phyloP scores from a whole-genome alignment of 2,888 invertebrate genomes.

The Philereme transversata region DNA sequence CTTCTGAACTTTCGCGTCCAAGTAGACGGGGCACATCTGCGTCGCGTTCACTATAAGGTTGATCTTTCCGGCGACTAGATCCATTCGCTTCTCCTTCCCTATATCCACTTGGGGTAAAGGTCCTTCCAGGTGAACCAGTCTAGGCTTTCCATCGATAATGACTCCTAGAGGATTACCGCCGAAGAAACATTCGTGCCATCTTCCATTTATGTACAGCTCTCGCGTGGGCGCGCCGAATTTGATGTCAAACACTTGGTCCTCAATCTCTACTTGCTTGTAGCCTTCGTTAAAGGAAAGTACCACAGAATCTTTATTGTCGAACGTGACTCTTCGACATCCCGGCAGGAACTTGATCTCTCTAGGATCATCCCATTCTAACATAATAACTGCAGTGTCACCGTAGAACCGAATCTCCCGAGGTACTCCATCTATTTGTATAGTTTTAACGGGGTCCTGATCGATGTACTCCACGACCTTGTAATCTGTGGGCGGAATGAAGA shows the following conservation, averaged over 20 bases:
- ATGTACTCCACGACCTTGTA: constrained; percentile 71
- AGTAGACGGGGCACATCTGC: constrained; percentile 90
- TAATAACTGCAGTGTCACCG: constrained; percentile 92
- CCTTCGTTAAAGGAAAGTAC: constrained; percentile 86
- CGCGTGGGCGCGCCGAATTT: constrained; percentile 96
- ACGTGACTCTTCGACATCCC: constrained; percentile 89
- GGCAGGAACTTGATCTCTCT: constrained; percentile 93
- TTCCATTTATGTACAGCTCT: constrained; percentile 94
- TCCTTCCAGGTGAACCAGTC: constrained; percentile 92
- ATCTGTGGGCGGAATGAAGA: constrained; percentile 67
- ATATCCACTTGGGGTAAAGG: constrained; percentile 97
- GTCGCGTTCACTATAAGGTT: constrained; percentile 92
- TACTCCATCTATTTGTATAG: constrained; percentile 92
- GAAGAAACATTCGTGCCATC: constrained; percentile 96
- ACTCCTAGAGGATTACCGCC: constrained; percentile 93
- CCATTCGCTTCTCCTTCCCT: constrained; percentile 89
- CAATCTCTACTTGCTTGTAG: constrained; percentile 89
- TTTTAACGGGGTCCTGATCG: constrained; percentile 87
- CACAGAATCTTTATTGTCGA: constrained; percentile 90
- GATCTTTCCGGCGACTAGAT: constrained; percentile 93
- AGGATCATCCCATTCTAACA: constrained; percentile 94
- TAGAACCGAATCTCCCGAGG: constrained; percentile 94
- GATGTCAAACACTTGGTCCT: constrained; percentile 89
- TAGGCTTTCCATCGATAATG: constrained; percentile 90
- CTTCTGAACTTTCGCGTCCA: constrained; percentile 93